These are phyloP conservation scores for Cerceris ruficornis DNA, from an alignment of 2,888 invertebrate species.

Conservation along the genomic window DNA sequence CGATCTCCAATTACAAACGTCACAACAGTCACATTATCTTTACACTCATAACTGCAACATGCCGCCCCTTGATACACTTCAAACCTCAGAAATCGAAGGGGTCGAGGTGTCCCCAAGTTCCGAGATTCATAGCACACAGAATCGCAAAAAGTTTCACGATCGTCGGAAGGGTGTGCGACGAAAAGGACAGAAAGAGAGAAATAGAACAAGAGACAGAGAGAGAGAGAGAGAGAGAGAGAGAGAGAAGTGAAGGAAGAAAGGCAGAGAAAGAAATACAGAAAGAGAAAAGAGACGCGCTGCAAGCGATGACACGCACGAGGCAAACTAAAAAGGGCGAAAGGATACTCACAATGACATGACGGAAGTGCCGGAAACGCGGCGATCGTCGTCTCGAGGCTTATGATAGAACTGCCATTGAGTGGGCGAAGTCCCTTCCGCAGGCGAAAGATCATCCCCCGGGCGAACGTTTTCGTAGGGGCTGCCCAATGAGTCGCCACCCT, in stretches of 20 bases:
- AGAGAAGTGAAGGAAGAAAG: neutral
- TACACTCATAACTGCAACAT: neutral
- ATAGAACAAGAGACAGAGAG: neutral
- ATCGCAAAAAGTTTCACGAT: too few species aligned
- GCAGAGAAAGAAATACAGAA: slow-evolving; percentile 3
- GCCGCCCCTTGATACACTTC: too few species aligned
- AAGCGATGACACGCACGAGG: slow-evolving; percentile 68
- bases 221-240: slow-evolving; percentile 2
- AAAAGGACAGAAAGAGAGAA: too few species aligned
- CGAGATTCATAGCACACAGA: too few species aligned
- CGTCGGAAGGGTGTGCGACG: too few species aligned
- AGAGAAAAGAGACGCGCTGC: slow-evolving; percentile 70
- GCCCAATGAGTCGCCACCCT: slow-evolving; percentile 84
- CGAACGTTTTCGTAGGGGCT: slow-evolving; percentile 87
- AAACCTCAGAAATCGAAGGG: too few species aligned
- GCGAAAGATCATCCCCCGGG: slow-evolving; percentile 83
- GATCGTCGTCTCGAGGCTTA: slow-evolving; percentile 83
- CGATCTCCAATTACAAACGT: neutral
- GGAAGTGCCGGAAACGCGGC: slow-evolving; percentile 84
- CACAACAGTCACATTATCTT: neutral
- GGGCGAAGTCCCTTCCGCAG: slow-evolving; percentile 83
- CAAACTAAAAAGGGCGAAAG: slow-evolving; percentile 33
- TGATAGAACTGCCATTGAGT: slow-evolving; percentile 84
- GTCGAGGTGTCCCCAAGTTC: too few species aligned
- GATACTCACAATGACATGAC: slow-evolving; percentile 84